phyloP scores from a whole-genome alignment of 2,888 invertebrate species.

The Heliconius cydno region DNA sequence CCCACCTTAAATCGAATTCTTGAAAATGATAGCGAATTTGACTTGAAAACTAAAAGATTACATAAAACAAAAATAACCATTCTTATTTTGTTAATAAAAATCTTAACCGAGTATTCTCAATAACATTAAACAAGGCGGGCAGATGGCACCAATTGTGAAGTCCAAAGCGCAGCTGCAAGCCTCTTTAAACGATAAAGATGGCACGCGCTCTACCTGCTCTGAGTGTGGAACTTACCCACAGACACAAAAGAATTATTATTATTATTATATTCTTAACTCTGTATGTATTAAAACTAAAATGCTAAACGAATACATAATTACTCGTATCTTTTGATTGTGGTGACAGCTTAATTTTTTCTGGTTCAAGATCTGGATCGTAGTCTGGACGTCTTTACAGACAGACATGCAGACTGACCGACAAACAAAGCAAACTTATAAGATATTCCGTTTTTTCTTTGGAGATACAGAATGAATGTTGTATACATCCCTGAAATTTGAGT shows the following conservation, averaged over 20 bases:
- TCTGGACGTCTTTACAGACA: no score
- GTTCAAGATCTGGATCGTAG: no score
- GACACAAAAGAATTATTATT: constrained; percentile 21
- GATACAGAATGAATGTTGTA: no score
- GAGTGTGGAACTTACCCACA: constrained; percentile 12
- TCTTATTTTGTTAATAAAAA: no score
- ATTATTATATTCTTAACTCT: constrained; percentile 22
- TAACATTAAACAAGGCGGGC: constrained; percentile 15
- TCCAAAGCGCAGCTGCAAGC: constrained; percentile 37
- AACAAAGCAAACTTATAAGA: not conserved
- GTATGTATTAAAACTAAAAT: not conserved
- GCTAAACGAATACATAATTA: not conserved
- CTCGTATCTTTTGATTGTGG: no score
- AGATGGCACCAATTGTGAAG: constrained; percentile 41
- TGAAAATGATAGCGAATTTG: not conserved
- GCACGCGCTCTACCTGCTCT: constrained; percentile 43
- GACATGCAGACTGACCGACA: no score
- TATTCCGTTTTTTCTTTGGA: no score
- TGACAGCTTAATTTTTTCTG: no score
- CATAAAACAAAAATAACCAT: no score
- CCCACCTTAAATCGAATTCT: not conserved
- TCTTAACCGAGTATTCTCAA: not conserved
- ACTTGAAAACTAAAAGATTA: not conserved
- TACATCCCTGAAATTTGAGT: not conserved
- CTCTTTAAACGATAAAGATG: constrained; percentile 28